Percentiles rank a stretch among this genome's conserved stretches.
Conservation (phyloP, 1,140 invertebrate species). For the Leptopilina boulardi region DNA sequence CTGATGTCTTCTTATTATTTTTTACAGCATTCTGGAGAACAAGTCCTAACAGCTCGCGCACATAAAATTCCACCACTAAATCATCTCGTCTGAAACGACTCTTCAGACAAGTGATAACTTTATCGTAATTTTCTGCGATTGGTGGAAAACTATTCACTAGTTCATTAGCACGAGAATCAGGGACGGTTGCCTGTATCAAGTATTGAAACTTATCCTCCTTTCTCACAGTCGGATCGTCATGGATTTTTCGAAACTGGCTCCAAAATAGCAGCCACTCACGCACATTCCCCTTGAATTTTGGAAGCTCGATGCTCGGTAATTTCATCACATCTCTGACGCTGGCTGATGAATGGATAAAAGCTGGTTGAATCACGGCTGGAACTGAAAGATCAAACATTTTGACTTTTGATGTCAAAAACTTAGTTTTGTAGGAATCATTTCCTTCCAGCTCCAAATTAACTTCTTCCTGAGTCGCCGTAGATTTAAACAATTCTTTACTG, state of each 20-base stretch:
- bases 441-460: not conserved
- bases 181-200: slow-evolving; percentile 47
- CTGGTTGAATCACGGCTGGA: not conserved
- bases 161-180: slow-evolving; percentile 38
- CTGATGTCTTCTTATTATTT: slow-evolving; percentile 39
- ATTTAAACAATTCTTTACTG: slow-evolving; percentile 8
- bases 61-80: slow-evolving; percentile 34
- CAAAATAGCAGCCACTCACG: slow-evolving; percentile 59
- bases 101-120: slow-evolving; percentile 54
- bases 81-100: slow-evolving; percentile 52
- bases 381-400: not conserved
- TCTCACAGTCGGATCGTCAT: slow-evolving; percentile 47
- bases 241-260: slow-evolving; percentile 54
- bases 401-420: not conserved
- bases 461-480: not conserved
- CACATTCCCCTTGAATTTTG: slow-evolving; percentile 52
- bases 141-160: slow-evolving; percentile 37
- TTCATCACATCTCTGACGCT: not conserved
- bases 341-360: not conserved
- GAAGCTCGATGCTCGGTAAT: not conserved
- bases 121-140: slow-evolving; percentile 45
- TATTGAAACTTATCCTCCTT: slow-evolving; percentile 52
- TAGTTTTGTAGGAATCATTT: not conserved
- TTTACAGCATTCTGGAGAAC: slow-evolving; percentile 45
- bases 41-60: slow-evolving; percentile 35